Conservation (phyloP, 2,797 vertebrate species). For the Poeciliopsis paucimaculata region DNA sequence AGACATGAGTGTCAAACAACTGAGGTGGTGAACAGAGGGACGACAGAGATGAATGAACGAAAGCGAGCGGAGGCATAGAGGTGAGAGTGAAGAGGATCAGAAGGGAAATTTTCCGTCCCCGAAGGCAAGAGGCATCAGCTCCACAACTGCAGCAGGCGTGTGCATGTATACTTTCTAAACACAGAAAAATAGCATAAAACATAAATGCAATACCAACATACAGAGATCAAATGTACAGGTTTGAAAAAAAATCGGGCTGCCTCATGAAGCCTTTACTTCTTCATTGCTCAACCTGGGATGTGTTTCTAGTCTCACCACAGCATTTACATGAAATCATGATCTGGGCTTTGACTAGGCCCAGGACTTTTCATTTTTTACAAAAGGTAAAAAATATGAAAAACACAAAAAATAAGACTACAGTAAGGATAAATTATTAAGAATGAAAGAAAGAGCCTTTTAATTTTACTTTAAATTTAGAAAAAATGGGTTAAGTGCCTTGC, state of each 20-base stretch:
- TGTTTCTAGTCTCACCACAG: background rate
- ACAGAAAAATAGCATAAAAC: slow-evolving; percentile 1
- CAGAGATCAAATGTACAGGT: background rate
- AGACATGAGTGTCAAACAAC: slow-evolving; percentile 91
- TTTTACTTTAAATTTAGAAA: background rate
- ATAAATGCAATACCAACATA: background rate
- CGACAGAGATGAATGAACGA: slow-evolving; percentile 69
- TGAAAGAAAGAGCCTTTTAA: background rate
- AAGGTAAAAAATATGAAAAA: background rate
- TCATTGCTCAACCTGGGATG: background rate
- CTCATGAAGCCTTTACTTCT: background rate
- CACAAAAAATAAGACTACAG: background rate
- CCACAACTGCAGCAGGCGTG: slow-evolving; percentile 34
- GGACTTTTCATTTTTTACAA: background rate
- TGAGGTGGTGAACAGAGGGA: slow-evolving; percentile 54
- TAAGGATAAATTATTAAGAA: background rate
- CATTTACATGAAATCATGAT: background rate
- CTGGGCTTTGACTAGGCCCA: background rate
- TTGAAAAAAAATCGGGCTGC: background rate
- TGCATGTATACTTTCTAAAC: slow-evolving; percentile 14
- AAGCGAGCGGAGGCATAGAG: slow-evolving; percentile 63
- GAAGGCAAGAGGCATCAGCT: slow-evolving; percentile 14
- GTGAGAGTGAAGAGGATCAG: slow-evolving; percentile 74
- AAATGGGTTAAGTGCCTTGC: background rate
- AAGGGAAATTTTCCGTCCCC: slow-evolving; percentile 86